Base-by-base conservation (phyloP, 1,140 invertebrate species). In the Caenorhabditis inopinata region DNA sequence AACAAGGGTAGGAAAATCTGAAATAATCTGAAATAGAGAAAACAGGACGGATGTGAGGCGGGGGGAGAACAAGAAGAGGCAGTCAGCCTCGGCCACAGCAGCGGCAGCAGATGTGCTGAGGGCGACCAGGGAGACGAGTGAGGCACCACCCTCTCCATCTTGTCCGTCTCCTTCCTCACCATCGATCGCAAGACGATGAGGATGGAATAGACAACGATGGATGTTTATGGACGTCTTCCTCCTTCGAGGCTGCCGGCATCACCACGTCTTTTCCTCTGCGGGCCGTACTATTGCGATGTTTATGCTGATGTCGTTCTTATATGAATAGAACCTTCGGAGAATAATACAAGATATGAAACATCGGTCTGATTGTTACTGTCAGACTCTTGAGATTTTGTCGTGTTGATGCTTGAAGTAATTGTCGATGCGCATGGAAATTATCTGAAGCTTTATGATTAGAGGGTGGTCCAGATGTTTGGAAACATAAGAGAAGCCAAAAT, bases 91-190 rank as follows among this genome's bases (percentile, higher is more conserved):
- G n/a, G 38, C 38, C 58, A 25, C 58, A 58, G 51, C 27, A 18
- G 35, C 58, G 38, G 25, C 58, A 68, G 58, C 58, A 68, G 58
- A 68, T 68, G 58, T 38, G 58, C 35, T 68, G 58, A 68, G 58
- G 58, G 58, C 27, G 27, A 7, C 29, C 51, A 25, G 27, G n/a
- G 32, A 11, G 32, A 51, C 48, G 48, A 68, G 58, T 21, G 29
- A 68, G 51, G 32, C 51, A 32, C 51, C 58, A 68, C 58, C 58
- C 58, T 68, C 58, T 68, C 27, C 58, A 12, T 68, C 25, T 38
- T n/a, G n/a, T 68, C 29, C 32, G 58, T 68, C 58, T 68, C 58
- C 58, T 68, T 16, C 58, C 29, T 16, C 51, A 16, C 25, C 51
- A 68, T 68, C 58, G 58, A 68, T 68, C 58, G 58, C 58, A 68